Evolutionary conservation across 2,797 vertebrate genomes (phyloP).

Genomic region (Pangasius macronema): DNA sequence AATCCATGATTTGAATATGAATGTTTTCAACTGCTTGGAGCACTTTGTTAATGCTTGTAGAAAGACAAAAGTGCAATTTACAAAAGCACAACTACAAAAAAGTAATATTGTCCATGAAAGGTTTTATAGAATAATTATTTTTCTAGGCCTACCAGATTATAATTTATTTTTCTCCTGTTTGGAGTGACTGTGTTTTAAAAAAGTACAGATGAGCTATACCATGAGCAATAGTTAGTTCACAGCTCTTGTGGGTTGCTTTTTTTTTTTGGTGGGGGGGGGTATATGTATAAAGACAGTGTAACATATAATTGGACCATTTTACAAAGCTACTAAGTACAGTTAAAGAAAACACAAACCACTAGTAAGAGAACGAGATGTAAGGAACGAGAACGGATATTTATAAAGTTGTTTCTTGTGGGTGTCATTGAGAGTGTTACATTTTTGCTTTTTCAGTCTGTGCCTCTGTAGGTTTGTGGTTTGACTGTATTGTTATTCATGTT

Average conservation of each 20-base stretch:
- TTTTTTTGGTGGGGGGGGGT: too few relatives aligned
- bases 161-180: slow-evolving; percentile 39
- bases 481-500: background rate
- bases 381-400: too few relatives aligned
- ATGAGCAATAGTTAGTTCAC: background rate
- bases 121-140: slow-evolving; percentile 38
- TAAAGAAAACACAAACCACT: too few relatives aligned
- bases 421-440: background rate
- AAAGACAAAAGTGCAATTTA: background rate
- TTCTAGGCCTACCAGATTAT: slow-evolving; percentile 27
- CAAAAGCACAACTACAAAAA: slow-evolving; percentile 12
- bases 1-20: background rate
- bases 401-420: too few relatives aligned
- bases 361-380: too few relatives aligned
- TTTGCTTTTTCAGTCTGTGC: background rate
- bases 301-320: background rate
- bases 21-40: slow-evolving; percentile 10
- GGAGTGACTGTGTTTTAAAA: background rate
- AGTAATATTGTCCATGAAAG: background rate
- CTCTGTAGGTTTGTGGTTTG: background rate
- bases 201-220: background rate
- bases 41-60: slow-evolving; percentile 31
- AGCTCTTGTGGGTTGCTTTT: background rate
- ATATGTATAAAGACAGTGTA: background rate
- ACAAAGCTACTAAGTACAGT: too few relatives aligned